A percentile compares a stretch with the other conserved stretches of the same genome.
phyloP scores from a whole-genome alignment of 2,888 invertebrate genomes.

The Cerceris rybyensis region DNA sequence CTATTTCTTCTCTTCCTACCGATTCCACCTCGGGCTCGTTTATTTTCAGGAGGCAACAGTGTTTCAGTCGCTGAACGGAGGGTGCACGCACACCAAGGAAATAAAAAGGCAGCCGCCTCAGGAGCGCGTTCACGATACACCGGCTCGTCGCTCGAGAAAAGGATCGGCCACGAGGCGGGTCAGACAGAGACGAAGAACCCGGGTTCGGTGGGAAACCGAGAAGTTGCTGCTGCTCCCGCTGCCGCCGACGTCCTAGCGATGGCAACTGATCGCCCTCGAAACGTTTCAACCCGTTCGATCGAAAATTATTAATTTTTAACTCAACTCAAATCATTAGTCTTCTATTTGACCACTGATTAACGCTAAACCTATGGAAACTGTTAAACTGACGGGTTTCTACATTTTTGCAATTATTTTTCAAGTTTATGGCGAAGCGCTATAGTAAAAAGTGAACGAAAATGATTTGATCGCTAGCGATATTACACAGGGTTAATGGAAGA shows the following conservation, averaged over 20 bases:
- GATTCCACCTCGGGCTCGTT: slow-evolving; percentile 55
- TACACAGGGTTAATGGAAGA: too few relatives aligned
- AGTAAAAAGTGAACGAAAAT: too few relatives aligned
- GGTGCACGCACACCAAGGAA: slow-evolving; percentile 60
- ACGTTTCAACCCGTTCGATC: slow-evolving; percentile 7
- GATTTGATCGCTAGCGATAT: too few relatives aligned
- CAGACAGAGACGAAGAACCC: slow-evolving; percentile 63
- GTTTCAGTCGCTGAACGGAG: slow-evolving; percentile 64
- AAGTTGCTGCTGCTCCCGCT: slow-evolving; percentile 66
- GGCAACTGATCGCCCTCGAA: slow-evolving; percentile 59
- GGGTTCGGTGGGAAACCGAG: slow-evolving; percentile 75
- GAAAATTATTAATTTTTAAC: neutral
- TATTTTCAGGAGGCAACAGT: slow-evolving; percentile 62
- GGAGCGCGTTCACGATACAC: slow-evolving; percentile 65
- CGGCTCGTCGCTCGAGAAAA: slow-evolving; percentile 59
- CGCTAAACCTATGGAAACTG: too few relatives aligned
- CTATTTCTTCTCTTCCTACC: slow-evolving; percentile 36
- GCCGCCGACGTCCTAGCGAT: slow-evolving; percentile 59
- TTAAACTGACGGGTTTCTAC: too few relatives aligned
- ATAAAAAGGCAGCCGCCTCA: slow-evolving; percentile 63
- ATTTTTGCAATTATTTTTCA: too few relatives aligned
- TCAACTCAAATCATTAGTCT: neutral
- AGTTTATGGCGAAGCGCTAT: too few relatives aligned
- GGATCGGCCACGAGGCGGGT: slow-evolving; percentile 53
- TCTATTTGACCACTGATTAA: too few relatives aligned